Conservation (phyloP, 2,797 vertebrate genomes). For the Buphagus erythrorhynchus region DNA sequence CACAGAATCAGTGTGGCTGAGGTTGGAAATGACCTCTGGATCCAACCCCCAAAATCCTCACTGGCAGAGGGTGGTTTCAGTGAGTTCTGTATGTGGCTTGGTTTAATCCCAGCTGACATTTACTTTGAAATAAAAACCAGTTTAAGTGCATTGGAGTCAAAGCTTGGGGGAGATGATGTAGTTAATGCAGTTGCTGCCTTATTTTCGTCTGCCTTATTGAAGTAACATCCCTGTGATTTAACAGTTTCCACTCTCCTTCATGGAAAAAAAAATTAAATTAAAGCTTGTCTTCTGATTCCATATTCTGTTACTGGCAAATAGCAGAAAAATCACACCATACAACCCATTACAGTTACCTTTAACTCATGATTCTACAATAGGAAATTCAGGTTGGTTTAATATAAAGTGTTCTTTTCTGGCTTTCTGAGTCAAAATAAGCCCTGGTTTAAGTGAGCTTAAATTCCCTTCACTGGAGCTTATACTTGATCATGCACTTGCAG, state of each 20-base stretch:
- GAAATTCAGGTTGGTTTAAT: not conserved
- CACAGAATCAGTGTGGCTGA: not conserved
- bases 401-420: not conserved
- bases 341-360: not conserved
- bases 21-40: not conserved
- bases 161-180: not conserved
- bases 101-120: not conserved
- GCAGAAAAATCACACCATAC: not conserved
- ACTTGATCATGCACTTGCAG: not conserved
- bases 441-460: constrained; percentile 38
- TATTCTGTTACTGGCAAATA: not conserved
- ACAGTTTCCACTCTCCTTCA: not conserved
- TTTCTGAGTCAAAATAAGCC: constrained; percentile 15
- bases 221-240: not conserved
- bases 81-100: not conserved
- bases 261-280: not conserved
- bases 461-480: not conserved
- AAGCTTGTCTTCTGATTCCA: not conserved
- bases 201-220: not conserved
- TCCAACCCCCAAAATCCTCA: not conserved
- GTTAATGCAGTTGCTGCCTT: not conserved
- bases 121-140: not conserved
- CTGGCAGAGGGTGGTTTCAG: not conserved
- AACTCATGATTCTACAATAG: not conserved
- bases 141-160: not conserved